Evolutionary conservation across 2,797 vertebrate species (phyloP).

Genomic region (Pangasius djambal): DNA sequence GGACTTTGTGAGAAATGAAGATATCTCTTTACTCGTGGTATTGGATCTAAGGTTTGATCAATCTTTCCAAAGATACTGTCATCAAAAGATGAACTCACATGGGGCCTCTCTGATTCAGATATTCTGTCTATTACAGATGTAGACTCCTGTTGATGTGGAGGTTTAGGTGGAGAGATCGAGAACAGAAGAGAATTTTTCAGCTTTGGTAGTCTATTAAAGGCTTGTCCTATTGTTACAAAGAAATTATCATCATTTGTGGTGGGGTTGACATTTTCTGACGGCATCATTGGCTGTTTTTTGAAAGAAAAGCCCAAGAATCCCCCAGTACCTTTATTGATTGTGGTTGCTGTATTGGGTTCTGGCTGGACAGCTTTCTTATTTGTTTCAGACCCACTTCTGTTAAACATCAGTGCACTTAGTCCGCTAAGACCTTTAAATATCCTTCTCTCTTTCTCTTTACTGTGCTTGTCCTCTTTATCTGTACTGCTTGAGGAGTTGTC

Average conservation of each 20-base stretch:
- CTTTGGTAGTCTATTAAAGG: slow-evolving; percentile 34
- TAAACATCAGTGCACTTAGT: slow-evolving; percentile 38
- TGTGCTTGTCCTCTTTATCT: slow-evolving; percentile 46
- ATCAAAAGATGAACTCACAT: not conserved
- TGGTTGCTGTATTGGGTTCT: slow-evolving; percentile 18
- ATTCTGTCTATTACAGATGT: not conserved
- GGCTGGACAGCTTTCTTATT: slow-evolving; percentile 16
- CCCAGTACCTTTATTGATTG: not conserved
- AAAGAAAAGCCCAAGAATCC: slow-evolving; percentile 14
- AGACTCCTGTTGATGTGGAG: not conserved
- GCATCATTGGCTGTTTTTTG: slow-evolving; percentile 20
- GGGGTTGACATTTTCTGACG: not conserved
- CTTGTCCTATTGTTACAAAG: slow-evolving; percentile 25
- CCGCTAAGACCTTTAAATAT: slow-evolving; percentile 43
- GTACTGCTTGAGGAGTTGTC: slow-evolving; percentile 56
- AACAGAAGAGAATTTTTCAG: slow-evolving; percentile 35
- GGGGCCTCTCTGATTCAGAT: not conserved
- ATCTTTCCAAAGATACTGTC: slow-evolving; percentile 9
- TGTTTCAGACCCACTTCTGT: slow-evolving; percentile 41
- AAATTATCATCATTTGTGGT: slow-evolving; percentile 28
- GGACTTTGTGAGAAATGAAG: slow-evolving; percentile 23
- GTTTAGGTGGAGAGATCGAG: slow-evolving; percentile 13
- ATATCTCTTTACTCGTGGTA: slow-evolving; percentile 31
- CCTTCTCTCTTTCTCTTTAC: slow-evolving; percentile 10
- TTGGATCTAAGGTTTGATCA: not conserved